phyloP scores from a whole-genome alignment of 2,888 invertebrate genomes.

The Rhorus exstirpatorius region DNA sequence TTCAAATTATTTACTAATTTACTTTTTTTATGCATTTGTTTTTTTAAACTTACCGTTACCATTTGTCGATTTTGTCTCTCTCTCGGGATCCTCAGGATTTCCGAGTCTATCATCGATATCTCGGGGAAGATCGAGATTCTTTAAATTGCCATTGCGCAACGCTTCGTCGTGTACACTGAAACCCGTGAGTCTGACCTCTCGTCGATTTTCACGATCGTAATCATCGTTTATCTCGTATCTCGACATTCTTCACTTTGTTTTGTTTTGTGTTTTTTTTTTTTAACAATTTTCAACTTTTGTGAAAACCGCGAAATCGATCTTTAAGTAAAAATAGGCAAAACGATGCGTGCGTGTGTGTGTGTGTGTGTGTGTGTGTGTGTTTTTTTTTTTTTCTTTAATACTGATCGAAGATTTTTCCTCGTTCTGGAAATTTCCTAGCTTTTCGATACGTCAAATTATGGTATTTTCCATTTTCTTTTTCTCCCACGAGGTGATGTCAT shows the following conservation, averaged over 20 bases:
- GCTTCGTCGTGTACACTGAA: conserved; percentile 77
- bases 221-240: conserved; percentile 81
- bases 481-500: conserved; percentile 31
- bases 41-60: conserved; percentile 73
- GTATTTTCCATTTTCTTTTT: conserved; percentile 76
- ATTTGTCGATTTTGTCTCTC: conserved; percentile 70
- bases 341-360: too few species aligned
- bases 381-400: conserved; percentile 25
- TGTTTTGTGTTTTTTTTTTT: neutral
- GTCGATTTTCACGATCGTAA: conserved; percentile 76
- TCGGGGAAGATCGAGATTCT: conserved; percentile 70
- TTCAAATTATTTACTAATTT: too few species aligned
- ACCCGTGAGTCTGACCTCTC: conserved; percentile 81
- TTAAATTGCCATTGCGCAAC: conserved; percentile 70
- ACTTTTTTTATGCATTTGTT: neutral
- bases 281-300: neutral
- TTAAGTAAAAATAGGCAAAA: conserved; percentile 6
- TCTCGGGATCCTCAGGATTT: conserved; percentile 67
- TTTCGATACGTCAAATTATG: conserved; percentile 63
- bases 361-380: too few species aligned
- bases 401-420: conserved; percentile 34
- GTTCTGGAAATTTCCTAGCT: conserved; percentile 17
- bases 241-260: conserved; percentile 79
- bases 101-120: conserved; percentile 76
- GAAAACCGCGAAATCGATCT: conserved; percentile 34